phyloP scores from a whole-genome alignment of 2,113 vertebrate species.

The Chionodraco myersi region DNA sequence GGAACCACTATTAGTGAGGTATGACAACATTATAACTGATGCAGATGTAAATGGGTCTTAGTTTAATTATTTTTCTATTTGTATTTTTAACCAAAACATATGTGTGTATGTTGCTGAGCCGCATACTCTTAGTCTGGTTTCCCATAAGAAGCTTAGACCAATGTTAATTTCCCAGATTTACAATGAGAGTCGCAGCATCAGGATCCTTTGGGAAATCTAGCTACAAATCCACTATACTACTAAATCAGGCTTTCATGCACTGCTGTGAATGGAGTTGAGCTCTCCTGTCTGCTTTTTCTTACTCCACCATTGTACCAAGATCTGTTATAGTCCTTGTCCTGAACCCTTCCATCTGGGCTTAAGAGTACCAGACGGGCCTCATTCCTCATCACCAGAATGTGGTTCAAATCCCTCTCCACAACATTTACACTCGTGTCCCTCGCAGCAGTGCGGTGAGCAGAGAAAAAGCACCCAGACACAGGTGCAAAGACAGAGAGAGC shows the following conservation, averaged over 20 bases:
- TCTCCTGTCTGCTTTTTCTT: slow-evolving; percentile 21
- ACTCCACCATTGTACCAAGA: slow-evolving; percentile 35
- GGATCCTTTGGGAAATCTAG: slow-evolving; percentile 28
- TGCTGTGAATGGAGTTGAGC: slow-evolving; percentile 8
- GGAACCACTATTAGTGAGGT: background rate
- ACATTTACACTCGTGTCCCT: slow-evolving; percentile 80
- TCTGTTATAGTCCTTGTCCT: slow-evolving; percentile 49
- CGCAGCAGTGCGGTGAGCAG: slow-evolving; percentile 70
- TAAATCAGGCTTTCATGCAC: background rate
- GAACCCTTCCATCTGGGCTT: slow-evolving; percentile 75
- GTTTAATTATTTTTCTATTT: slow-evolving; percentile 20
- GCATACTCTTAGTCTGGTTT: background rate
- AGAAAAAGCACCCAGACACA: slow-evolving; percentile 73
- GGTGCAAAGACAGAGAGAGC: slow-evolving; percentile 76
- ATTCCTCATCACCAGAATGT: slow-evolving; percentile 78
- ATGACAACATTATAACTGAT: background rate
- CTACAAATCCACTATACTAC: slow-evolving; percentile 18
- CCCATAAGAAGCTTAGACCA: slow-evolving; percentile 3
- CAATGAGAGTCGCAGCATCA: slow-evolving; percentile 16
- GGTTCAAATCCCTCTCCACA: slow-evolving; percentile 79
- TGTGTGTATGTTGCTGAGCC: slow-evolving; percentile 11
- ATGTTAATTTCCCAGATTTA: slow-evolving; percentile 40
- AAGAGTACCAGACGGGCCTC: slow-evolving; percentile 74
- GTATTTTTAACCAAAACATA: background rate
- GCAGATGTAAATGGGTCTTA: slow-evolving; percentile 1